phyloP scores from a whole-genome alignment of 2,113 vertebrate species.

The Marcusenius ussheri region DNA sequence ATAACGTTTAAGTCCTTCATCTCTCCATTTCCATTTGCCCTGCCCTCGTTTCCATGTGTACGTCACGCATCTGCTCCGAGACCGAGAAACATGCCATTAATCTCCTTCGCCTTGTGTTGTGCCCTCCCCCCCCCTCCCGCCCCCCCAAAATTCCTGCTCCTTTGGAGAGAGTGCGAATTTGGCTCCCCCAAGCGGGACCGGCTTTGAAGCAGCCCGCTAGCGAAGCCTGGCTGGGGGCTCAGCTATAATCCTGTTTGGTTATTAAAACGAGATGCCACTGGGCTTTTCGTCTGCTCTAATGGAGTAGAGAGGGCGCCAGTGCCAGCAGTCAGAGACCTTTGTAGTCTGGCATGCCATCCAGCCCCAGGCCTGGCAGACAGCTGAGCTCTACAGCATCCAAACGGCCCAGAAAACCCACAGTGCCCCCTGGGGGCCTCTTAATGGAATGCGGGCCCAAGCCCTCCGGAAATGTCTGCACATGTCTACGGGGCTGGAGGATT shows the following conservation, averaged over 20 bases:
- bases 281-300: conserved; percentile 66
- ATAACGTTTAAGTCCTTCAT: neutral
- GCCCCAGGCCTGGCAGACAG: conserved; percentile 41
- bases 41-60: neutral
- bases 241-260: conserved; percentile 72
- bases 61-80: neutral
- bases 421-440: conserved; percentile 62
- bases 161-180: conserved; percentile 3
- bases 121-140: too few species aligned
- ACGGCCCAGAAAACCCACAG: conserved; percentile 52
- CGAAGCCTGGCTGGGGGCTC: conserved; percentile 59
- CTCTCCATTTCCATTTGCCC: neutral
- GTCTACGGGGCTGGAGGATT: conserved; percentile 55
- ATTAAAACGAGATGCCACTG: conserved; percentile 68
- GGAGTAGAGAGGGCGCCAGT: conserved; percentile 55
- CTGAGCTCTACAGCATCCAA: conserved; percentile 55
- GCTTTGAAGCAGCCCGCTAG: conserved; percentile 46
- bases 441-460: conserved; percentile 67
- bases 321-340: conserved; percentile 65
- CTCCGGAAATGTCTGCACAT: conserved; percentile 60
- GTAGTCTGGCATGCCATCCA: conserved; percentile 64
- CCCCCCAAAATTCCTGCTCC: neutral
- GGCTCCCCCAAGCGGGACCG: neutral
- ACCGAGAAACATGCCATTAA: neutral
- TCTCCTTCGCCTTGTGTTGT: neutral